Evolutionary conservation across 2,888 invertebrate genomes (phyloP).

Genomic region (Conistra vaccinii): DNA sequence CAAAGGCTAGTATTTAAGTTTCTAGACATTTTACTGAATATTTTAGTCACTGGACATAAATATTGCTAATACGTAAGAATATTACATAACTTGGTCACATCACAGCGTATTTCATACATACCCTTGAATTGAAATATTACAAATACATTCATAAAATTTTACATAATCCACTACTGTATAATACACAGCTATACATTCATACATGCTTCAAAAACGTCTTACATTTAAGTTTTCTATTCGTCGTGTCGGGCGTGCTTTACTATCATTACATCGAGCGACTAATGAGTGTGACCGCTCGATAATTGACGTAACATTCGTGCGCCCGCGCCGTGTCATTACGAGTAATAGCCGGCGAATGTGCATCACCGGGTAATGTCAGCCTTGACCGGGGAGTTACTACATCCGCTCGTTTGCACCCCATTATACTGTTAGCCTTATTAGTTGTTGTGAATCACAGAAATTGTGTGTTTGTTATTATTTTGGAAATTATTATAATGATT

Average conservation of each 20-base stretch:
- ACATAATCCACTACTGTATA: neutral
- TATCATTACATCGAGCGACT: constrained; percentile 27
- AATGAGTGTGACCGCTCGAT: constrained; percentile 53
- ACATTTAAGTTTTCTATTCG: constrained; percentile 1
- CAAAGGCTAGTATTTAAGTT: constrained; percentile 3
- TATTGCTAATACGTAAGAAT: neutral
- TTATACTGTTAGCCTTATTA: constrained; percentile 28
- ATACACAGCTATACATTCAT: neutral
- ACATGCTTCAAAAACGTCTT: neutral
- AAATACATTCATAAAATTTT: neutral
- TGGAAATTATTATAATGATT: neutral
- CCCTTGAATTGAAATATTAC: neutral
- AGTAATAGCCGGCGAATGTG: constrained; percentile 37
- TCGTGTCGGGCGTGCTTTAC: constrained; percentile 37
- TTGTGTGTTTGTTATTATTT: constrained; percentile 14
- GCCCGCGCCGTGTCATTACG: constrained; percentile 35
- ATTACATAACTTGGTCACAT: neutral
- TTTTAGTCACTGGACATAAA: neutral
- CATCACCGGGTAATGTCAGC: constrained; percentile 42
- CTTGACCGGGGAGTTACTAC: constrained; percentile 50
- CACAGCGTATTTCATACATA: neutral
- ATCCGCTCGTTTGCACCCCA: constrained; percentile 51
- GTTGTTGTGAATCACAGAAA: constrained; percentile 12
- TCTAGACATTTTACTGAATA: neutral
- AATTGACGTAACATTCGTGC: constrained; percentile 59